These are phyloP conservation scores for Sipha maydis DNA, from an alignment of 2,888 invertebrate species.

Conservation along the genomic window DNA sequence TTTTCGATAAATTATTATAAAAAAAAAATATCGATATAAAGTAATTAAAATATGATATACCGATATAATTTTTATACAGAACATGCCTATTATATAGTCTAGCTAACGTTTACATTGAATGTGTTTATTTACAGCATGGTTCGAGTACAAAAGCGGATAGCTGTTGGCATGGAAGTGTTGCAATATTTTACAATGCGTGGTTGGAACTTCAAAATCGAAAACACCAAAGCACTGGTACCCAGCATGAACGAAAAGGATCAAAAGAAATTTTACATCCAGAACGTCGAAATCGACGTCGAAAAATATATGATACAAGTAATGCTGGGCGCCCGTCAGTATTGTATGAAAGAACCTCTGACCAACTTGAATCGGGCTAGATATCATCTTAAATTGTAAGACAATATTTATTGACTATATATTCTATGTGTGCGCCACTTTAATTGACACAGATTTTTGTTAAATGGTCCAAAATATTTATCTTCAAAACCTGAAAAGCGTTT, in stretches of 20 bases:
- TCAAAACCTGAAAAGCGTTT: no score
- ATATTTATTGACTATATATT: no score
- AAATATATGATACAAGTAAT: slow-evolving; percentile 78
- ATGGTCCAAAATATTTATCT: no score
- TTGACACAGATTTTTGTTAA: no score
- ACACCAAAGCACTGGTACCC: slow-evolving; percentile 71
- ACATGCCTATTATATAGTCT: background rate
- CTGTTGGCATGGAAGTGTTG: slow-evolving; percentile 74
- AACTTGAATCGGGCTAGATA: slow-evolving; percentile 79
- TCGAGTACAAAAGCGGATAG: slow-evolving; percentile 73
- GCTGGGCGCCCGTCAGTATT: slow-evolving; percentile 84
- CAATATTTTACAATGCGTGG: slow-evolving; percentile 84
- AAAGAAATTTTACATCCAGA: slow-evolving; percentile 71
- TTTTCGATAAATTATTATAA: no score
- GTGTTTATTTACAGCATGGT: slow-evolving; percentile 72
- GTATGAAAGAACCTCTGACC: slow-evolving; percentile 83
- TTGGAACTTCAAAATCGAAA: slow-evolving; percentile 80
- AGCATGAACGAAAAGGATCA: slow-evolving; percentile 72
- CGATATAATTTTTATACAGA: no score
- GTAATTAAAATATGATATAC: no score
- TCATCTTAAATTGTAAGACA: slow-evolving; percentile 72
- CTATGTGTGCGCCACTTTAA: no score
- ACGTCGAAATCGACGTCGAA: slow-evolving; percentile 67
- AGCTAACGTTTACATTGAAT: slow-evolving; percentile 60
- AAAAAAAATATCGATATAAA: no score